Conservation (phyloP, 2,113 vertebrate genomes). For the Peromyscus californicus region DNA sequence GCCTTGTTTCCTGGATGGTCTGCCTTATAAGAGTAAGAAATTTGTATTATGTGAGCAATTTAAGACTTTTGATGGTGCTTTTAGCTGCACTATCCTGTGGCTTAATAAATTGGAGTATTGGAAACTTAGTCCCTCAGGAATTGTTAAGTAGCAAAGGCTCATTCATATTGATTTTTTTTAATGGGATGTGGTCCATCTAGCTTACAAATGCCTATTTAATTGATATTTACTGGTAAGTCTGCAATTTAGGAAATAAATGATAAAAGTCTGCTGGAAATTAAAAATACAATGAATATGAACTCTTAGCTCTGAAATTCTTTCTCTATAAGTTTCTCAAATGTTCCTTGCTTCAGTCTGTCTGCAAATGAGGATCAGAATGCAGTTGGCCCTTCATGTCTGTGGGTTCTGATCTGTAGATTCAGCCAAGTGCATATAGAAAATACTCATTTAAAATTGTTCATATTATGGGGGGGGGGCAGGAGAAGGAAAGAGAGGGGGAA, state of each 20-base stretch:
- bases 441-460: background rate
- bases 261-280: background rate
- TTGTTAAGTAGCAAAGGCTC: constrained; percentile 27
- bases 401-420: background rate
- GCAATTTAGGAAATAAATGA: background rate
- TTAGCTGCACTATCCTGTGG: background rate
- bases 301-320: background rate
- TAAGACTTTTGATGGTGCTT: constrained; percentile 41
- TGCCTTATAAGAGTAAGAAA: constrained; percentile 15
- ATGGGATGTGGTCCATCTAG: constrained; percentile 22
- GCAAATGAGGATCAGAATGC: background rate
- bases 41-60: background rate
- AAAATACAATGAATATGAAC: background rate
- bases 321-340: background rate
- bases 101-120: constrained; percentile 19
- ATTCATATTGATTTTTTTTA: background rate
- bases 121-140: background rate
- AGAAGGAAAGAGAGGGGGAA: no score
- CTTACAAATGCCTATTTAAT: constrained; percentile 49
- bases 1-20: background rate
- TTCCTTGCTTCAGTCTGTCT: background rate
- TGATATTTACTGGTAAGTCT: constrained; percentile 21
- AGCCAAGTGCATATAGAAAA: background rate
- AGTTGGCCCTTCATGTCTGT: no score
- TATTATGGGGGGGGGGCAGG: background rate